Base-by-base conservation (phyloP, 2,888 invertebrate species). In the Drosophila rubida region DNA sequence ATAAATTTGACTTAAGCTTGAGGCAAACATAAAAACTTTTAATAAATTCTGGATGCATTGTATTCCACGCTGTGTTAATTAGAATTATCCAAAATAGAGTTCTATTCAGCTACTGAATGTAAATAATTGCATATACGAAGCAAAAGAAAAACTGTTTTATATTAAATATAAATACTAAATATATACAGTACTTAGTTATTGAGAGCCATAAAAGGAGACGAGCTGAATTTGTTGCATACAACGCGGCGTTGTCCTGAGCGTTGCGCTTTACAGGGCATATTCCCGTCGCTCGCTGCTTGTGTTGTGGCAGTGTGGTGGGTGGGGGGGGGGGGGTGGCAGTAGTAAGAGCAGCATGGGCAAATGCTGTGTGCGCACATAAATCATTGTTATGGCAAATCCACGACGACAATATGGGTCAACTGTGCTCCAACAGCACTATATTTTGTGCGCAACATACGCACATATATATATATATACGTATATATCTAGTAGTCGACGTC, bases 321-420 rank as follows among this genome's bases (percentile, higher is more conserved):
- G 25, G 13, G n/a, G 45, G n/a, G 13, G 22, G 44, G 0, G 7
- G 32, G 23, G 16, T 19, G 19, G 25, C 27, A 60, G 37, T 44
- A 67, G 9, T 30, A 30, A 3, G 2, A 11, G 9, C 50, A 42
- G 30, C 50, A 61, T 61, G 39, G 22, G 23, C 39, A 57, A 57
- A 44, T 50, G 19, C 48, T 62, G 27, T 55, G 37, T 49, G 37
- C 37, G 44, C 45, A 58, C 30, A n/a, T 65, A 69, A 69, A 69
- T 73, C 73, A 58, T 69, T 50, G 54, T 42, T 69, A 37, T 69
- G 65, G 65, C 46, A 69, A 74, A 65, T 74, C 75, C 74, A 62
- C 46, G 46, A 42, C 42, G 58, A 54, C 64, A 74, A 74, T 74
- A 74, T 74, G 65, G 74, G 74, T 65, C 74, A 69, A 59, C 74